These are phyloP conservation scores for Prionailurus viverrinus DNA, from an alignment of 2,113 vertebrate genomes.

Conservation along the genomic window DNA sequence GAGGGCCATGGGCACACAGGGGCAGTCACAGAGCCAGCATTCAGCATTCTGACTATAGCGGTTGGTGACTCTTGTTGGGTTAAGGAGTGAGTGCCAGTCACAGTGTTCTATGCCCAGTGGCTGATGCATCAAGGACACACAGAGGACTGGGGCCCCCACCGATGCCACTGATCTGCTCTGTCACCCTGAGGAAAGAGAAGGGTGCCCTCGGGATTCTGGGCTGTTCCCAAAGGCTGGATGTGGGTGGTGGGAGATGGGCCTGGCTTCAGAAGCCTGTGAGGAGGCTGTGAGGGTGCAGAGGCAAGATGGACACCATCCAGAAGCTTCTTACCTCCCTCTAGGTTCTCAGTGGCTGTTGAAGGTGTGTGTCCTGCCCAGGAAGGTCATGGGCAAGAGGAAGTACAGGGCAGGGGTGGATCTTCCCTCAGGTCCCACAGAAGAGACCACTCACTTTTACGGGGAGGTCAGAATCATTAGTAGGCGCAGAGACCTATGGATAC, in stretches of 20 bases:
- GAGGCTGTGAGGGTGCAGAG: not conserved
- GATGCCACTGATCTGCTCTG: fast-evolving
- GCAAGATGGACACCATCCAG: not conserved
- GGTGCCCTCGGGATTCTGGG: not conserved
- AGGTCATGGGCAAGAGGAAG: too few species aligned
- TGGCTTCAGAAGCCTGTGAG: not conserved
- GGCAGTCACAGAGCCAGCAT: not conserved
- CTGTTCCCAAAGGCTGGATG: not conserved
- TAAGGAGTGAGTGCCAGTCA: not conserved
- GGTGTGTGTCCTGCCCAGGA: not conserved
- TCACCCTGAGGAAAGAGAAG: not conserved
- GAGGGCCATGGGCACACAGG: not conserved
- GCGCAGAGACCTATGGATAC: too few species aligned
- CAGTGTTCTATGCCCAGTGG: fast-evolving
- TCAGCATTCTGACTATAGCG: not conserved
- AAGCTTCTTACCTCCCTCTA: not conserved
- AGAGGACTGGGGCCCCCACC: not conserved
- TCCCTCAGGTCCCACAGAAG: not conserved
- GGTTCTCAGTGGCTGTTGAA: not conserved
- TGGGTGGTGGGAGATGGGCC: fast-evolving
- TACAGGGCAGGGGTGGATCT: too few species aligned
- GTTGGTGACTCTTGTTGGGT: fast-evolving
- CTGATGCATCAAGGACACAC: fast-evolving
- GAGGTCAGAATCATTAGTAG: too few species aligned
- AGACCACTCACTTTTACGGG: not conserved